Percentiles rank a stretch among this genome's conserved stretches.
phyloP scores from a whole-genome alignment of 2,888 invertebrate genomes.

The Neoaliturus tenellus region DNA sequence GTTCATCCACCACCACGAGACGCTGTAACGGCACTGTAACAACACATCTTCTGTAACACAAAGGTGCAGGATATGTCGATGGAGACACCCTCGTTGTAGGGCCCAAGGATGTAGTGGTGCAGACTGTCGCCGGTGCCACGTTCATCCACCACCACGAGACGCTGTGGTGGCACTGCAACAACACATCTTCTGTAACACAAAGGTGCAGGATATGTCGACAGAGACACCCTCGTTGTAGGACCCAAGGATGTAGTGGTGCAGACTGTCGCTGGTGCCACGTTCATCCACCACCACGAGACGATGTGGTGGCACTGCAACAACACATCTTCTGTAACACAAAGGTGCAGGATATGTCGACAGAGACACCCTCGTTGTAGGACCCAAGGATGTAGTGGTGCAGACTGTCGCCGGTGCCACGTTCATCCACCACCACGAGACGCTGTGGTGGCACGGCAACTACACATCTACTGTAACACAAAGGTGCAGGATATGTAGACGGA shows the following conservation, averaged over 20 bases:
- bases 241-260: constrained; percentile 59
- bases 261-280: constrained; percentile 68
- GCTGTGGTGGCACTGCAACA: constrained; percentile 68
- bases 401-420: constrained; percentile 68
- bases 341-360: constrained; percentile 70
- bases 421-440: constrained; percentile 69
- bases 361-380: constrained; percentile 71
- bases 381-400: constrained; percentile 59
- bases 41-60: constrained; percentile 70
- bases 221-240: constrained; percentile 71
- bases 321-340: constrained; percentile 70
- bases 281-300: constrained; percentile 69
- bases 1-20: constrained; percentile 69
- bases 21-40: constrained; percentile 68
- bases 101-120: constrained; percentile 61
- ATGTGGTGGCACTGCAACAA: constrained; percentile 67
- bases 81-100: constrained; percentile 71
- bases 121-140: constrained; percentile 68
- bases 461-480: too few species aligned
- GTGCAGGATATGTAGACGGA: constrained; percentile 70
- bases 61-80: constrained; percentile 70
- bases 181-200: constrained; percentile 70
- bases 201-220: constrained; percentile 70
- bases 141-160: constrained; percentile 69
- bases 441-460: constrained; percentile 69